phyloP scores from a whole-genome alignment of 2,888 invertebrate genomes.

The Ichneumon xanthorius region DNA sequence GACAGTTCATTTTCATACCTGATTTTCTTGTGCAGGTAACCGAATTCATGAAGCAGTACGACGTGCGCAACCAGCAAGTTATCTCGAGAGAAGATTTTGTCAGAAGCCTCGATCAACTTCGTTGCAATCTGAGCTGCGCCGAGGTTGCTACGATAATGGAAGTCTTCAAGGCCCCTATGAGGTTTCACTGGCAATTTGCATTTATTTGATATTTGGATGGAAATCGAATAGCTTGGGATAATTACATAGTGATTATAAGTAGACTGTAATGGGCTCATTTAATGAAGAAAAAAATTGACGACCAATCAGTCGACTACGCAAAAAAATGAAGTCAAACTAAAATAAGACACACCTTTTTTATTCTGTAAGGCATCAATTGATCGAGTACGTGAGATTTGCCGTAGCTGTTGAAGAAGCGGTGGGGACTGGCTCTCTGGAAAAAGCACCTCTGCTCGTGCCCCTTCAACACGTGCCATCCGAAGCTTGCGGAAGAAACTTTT shows the following conservation, averaged over 20 bases:
- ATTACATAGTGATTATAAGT: neutral
- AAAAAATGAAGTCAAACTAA: too few relatives aligned
- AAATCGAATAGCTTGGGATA: neutral
- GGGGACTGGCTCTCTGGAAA: conserved; percentile 88
- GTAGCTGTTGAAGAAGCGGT: conserved; percentile 90
- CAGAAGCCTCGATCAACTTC: conserved; percentile 89
- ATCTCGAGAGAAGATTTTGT: conserved; percentile 90
- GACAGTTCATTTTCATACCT: neutral
- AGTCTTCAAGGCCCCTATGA: conserved; percentile 85
- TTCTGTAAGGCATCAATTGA: conserved; percentile 69
- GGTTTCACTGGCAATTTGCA: conserved; percentile 68
- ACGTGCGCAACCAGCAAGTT: conserved; percentile 88
- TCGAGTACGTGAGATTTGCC: conserved; percentile 89
- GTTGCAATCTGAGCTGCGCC: conserved; percentile 88
- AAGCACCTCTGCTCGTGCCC: conserved; percentile 89
- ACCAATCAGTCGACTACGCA: too few relatives aligned
- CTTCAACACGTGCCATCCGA: conserved; percentile 89
- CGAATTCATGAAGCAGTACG: conserved; percentile 89
- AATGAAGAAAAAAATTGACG: neutral
- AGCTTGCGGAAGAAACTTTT: conserved; percentile 88
- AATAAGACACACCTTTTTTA: neutral
- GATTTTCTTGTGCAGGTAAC: conserved; percentile 84
- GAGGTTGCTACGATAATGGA: conserved; percentile 91
- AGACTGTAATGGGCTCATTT: neutral
- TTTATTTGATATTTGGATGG: neutral